A percentile compares a stretch with the other conserved stretches of the same genome.
phyloP scores from a whole-genome alignment of 2,113 vertebrate species.

The Physeter macrocephalus region DNA sequence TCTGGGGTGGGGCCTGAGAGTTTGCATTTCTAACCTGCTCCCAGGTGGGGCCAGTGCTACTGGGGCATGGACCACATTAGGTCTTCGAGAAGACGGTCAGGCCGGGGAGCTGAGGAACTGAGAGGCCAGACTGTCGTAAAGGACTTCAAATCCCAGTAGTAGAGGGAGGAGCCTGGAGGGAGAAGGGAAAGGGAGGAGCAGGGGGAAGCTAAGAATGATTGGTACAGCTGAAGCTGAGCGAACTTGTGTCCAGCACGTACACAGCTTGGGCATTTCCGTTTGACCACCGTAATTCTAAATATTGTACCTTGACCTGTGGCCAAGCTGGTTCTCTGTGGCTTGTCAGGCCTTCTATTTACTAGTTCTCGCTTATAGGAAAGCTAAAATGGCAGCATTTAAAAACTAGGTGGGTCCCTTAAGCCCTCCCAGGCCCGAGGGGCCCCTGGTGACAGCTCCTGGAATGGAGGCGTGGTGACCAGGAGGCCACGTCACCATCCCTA shows the following conservation, averaged over 20 bases:
- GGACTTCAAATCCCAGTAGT: too few relatives aligned
- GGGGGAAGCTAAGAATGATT: not conserved
- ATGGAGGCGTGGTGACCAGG: not conserved
- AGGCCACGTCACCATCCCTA: fast-evolving
- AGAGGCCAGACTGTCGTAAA: not conserved
- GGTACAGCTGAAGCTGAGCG: not conserved
- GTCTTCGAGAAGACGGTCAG: not conserved
- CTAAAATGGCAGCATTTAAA: not conserved
- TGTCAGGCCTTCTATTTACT: not conserved
- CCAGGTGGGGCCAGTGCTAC: fast-evolving
- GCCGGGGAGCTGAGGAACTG: fast-evolving
- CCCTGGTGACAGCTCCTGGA: not conserved
- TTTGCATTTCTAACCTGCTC: not conserved
- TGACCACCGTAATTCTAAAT: not conserved
- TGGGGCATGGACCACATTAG: fast-evolving
- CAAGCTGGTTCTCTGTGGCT: not conserved
- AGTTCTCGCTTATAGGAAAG: not conserved
- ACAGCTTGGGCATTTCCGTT: not conserved
- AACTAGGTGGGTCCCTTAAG: not conserved
- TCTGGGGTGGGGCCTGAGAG: not conserved
- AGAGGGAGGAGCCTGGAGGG: not conserved
- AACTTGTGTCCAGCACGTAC: not conserved
- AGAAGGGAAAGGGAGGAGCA: not conserved
- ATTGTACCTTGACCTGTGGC: not conserved
- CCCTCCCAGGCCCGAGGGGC: not conserved